A percentile compares a stretch with the other conserved stretches of the same genome.
Conservation (phyloP, 2,797 vertebrate species). For the Glyptemys insculpta region DNA sequence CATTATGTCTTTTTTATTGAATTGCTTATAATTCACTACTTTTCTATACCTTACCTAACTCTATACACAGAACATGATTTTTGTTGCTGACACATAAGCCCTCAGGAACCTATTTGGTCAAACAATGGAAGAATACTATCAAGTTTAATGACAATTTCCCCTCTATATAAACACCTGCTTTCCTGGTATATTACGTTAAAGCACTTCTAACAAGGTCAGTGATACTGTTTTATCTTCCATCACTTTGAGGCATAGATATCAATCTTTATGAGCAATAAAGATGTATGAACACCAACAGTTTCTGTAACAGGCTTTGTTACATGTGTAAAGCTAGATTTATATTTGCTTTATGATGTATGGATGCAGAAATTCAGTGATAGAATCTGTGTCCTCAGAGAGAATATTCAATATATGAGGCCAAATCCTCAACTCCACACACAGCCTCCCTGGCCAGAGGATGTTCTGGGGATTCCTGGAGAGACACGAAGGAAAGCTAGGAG, state of each 20-base stretch:
- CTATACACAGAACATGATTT: not conserved
- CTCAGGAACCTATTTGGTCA: not conserved
- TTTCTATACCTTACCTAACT: not conserved
- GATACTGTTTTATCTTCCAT: not conserved
- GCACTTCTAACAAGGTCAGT: not conserved
- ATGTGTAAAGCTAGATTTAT: not conserved
- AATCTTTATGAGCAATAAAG: not conserved
- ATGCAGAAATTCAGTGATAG: not conserved
- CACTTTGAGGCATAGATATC: not conserved
- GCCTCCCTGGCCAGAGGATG: not conserved
- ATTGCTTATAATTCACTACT: not conserved
- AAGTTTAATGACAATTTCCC: not conserved
- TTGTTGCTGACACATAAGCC: not conserved
- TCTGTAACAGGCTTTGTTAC: not conserved
- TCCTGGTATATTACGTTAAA: accelerated
- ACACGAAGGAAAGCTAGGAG: not conserved
- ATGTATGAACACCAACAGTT: not conserved
- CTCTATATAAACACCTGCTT: not conserved
- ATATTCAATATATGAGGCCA: not conserved
- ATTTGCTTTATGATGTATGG: not conserved
- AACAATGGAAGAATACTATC: not conserved
- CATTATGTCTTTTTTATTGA: not conserved
- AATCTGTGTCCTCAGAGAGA: not conserved
- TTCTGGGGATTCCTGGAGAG: not conserved
- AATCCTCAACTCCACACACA: not conserved